Conservation (phyloP, 2,113 vertebrate species). For the Mustela nigripes region DNA sequence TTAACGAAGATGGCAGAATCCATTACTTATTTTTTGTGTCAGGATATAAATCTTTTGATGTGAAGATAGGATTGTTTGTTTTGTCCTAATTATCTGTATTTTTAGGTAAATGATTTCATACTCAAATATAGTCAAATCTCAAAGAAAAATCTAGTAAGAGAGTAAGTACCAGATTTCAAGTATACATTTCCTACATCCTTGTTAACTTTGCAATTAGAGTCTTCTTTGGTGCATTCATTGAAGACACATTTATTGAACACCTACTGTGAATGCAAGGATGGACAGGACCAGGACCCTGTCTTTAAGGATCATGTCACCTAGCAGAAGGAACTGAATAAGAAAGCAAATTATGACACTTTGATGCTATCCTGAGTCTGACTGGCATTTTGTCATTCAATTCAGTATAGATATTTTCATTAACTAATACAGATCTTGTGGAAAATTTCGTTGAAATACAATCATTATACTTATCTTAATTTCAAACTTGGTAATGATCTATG, state of each 20-base stretch:
- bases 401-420: background rate
- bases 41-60: slow-evolving; percentile 4
- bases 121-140: background rate
- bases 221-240: background rate
- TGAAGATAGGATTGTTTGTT: background rate
- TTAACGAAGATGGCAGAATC: slow-evolving; percentile 83
- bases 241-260: background rate
- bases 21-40: slow-evolving; percentile 82
- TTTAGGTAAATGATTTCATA: slow-evolving; percentile 3
- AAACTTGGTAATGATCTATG: background rate
- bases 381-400: background rate
- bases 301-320: background rate
- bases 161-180: background rate
- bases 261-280: background rate
- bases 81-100: slow-evolving; percentile 28
- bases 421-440: background rate
- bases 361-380: background rate
- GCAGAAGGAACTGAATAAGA: background rate
- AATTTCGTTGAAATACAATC: background rate
- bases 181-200: background rate
- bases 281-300: background rate
- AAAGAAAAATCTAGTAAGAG: slow-evolving; percentile 11
- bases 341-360: background rate
- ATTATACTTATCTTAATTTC: background rate
- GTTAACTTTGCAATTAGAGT: background rate